These are phyloP conservation scores for Tuta absoluta DNA, from an alignment of 2,888 invertebrate genomes.

Conservation along the genomic window DNA sequence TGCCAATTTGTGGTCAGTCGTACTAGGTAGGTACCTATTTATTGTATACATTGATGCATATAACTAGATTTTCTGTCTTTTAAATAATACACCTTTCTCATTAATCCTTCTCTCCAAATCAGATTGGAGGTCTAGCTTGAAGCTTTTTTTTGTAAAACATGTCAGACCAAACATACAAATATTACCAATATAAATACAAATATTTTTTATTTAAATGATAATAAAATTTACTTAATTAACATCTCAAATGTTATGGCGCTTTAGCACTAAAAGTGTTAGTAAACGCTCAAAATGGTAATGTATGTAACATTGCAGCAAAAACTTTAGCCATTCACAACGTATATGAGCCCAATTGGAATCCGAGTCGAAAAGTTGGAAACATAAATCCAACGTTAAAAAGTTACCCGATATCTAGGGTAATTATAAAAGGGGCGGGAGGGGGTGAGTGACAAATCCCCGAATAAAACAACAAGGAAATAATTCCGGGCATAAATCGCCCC, in stretches of 20 bases:
- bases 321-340: conserved; percentile 5
- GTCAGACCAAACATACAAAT: no score
- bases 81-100: background rate
- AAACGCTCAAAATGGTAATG: background rate
- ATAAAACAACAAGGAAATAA: conserved; percentile 82
- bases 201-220: no score
- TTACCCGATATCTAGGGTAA: conserved; percentile 75
- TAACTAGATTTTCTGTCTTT: background rate
- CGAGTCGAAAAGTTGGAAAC: conserved; percentile 54
- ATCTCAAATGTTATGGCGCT: no score
- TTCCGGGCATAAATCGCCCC: conserved; percentile 77
- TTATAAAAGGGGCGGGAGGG: conserved; percentile 66
- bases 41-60: background rate
- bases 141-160: no score
- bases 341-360: conserved; percentile 36
- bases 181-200: no score
- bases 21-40: no score
- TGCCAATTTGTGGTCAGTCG: background rate
- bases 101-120: background rate
- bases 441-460: conserved; percentile 79
- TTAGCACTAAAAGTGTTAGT: conserved; percentile 23
- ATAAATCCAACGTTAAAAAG: conserved; percentile 73
- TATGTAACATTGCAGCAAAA: conserved; percentile 2
- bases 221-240: no score
- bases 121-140: no score